A percentile compares a stretch with the other conserved stretches of the same genome.
These are phyloP conservation scores for Scaptomyza parva DNA, from an alignment of 2,888 invertebrate species.

Conservation along the genomic window DNA sequence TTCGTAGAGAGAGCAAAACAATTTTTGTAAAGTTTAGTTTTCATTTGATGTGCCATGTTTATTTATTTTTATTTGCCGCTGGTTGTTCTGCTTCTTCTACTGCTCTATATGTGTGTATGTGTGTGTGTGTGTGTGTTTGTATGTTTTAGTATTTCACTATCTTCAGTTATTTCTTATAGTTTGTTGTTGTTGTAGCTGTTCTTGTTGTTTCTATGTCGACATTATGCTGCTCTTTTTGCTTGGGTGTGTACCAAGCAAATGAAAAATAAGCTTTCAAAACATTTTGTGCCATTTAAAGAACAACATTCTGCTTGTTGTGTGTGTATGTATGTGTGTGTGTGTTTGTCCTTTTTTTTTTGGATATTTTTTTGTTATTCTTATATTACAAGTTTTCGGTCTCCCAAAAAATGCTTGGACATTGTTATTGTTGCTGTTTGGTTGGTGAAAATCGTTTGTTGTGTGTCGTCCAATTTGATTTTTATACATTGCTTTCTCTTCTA, in stretches of 20 bases:
- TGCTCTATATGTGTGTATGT: not conserved
- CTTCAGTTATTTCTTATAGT: slow-evolving; percentile 62
- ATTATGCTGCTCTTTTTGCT: slow-evolving; percentile 58
- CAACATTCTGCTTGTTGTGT: slow-evolving; percentile 55
- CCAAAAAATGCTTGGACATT: slow-evolving; percentile 67
- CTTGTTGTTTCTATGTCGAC: slow-evolving; percentile 20
- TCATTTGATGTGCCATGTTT: slow-evolving; percentile 79
- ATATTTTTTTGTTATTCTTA: slow-evolving; percentile 77
- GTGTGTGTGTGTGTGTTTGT: not conserved
- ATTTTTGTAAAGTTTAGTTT: slow-evolving; percentile 77
- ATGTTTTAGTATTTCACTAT: slow-evolving; percentile 55
- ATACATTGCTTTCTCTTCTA: slow-evolving; percentile 43
- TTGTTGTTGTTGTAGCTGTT: slow-evolving; percentile 13
- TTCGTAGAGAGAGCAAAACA: slow-evolving; percentile 58
- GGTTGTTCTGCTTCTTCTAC: slow-evolving; percentile 24
- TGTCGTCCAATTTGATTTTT: slow-evolving; percentile 79
- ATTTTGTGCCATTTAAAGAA: slow-evolving; percentile 81
- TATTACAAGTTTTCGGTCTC: slow-evolving; percentile 70
- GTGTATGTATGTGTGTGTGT: not conserved
- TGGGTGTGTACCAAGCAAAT: slow-evolving; percentile 66
- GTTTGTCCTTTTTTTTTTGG: slow-evolving; percentile 52
- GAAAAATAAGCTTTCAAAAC: slow-evolving; percentile 80
- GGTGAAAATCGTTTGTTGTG: slow-evolving; percentile 61
- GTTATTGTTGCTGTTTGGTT: slow-evolving; percentile 42
- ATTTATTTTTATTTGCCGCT: slow-evolving; percentile 78